A percentile compares a stretch with the other conserved stretches of the same genome.
phyloP scores from a whole-genome alignment of 30 jellyfish, hydroid and myxozoan species.

The Hydractinia symbiolongicarpus region DNA sequence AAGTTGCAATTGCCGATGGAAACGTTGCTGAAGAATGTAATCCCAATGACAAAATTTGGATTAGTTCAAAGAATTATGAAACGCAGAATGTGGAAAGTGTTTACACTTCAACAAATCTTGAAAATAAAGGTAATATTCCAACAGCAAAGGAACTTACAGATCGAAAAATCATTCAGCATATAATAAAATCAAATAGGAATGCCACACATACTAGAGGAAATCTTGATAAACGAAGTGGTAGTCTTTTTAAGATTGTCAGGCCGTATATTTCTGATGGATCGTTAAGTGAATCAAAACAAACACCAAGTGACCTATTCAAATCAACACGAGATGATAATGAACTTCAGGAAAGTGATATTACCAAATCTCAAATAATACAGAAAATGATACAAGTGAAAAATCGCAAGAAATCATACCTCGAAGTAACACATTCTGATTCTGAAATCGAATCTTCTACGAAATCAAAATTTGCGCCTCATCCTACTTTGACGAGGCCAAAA shows the following conservation, averaged over 20 bases:
- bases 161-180: too few relatives aligned
- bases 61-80: not conserved
- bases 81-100: not conserved
- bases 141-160: too few relatives aligned
- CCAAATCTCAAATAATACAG: too few relatives aligned
- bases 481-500: slow-evolving; percentile 14
- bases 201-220: not conserved
- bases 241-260: not conserved
- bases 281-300: not conserved
- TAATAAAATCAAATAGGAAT: too few relatives aligned
- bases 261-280: not conserved
- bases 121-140: not conserved
- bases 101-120: not conserved
- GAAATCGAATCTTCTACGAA: not conserved
- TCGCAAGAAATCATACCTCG: too few relatives aligned
- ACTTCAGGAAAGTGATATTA: not conserved
- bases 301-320: not conserved
- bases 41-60: not conserved
- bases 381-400: too few relatives aligned
- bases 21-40: not conserved
- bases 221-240: not conserved
- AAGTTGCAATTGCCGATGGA: not conserved
- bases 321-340: not conserved
- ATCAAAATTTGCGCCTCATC: not conserved
- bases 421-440: not conserved